phyloP scores from a whole-genome alignment of 2,797 vertebrate species.

The Anguilla marmorata region DNA sequence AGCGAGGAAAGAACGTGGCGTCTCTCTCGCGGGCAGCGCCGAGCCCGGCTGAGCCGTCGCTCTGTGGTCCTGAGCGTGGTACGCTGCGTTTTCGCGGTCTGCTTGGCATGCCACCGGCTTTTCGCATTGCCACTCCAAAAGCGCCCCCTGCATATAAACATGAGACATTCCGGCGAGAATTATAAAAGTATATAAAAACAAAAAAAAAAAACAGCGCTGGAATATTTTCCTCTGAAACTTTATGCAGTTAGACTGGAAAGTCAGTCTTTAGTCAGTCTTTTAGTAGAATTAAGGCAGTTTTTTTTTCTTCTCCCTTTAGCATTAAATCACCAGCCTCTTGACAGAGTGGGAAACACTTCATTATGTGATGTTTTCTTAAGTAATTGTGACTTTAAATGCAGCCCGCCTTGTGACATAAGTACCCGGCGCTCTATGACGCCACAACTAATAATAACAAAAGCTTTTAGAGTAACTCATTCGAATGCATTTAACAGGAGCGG shows the following conservation, averaged over 20 bases:
- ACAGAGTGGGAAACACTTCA: constrained; percentile 63
- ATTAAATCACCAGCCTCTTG: constrained; percentile 18
- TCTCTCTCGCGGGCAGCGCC: not conserved
- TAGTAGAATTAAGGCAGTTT: not conserved
- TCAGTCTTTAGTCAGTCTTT: not conserved
- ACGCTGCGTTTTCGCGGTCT: not conserved
- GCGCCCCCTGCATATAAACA: constrained; percentile 17
- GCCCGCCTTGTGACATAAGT: constrained; percentile 61
- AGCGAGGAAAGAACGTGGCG: constrained; percentile 20
- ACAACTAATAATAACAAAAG: constrained; percentile 71
- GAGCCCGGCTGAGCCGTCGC: constrained; percentile 12
- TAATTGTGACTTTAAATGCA: constrained; percentile 66
- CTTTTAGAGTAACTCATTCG: constrained; percentile 72
- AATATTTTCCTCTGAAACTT: not conserved
- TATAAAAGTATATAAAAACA: constrained; percentile 28
- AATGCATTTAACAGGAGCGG: constrained; percentile 72
- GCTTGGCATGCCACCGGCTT: not conserved
- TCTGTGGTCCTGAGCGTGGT: constrained; percentile 13
- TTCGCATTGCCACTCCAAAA: constrained; percentile 37
- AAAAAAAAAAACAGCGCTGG: not conserved
- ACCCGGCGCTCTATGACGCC: constrained; percentile 67
- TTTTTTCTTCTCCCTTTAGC: not conserved
- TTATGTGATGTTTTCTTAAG: constrained; percentile 70
- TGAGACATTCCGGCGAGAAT: constrained; percentile 22
- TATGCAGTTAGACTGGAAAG: constrained; percentile 3